Conservation (phyloP, 2,113 vertebrate species). For the Jaculus jaculus region DNA sequence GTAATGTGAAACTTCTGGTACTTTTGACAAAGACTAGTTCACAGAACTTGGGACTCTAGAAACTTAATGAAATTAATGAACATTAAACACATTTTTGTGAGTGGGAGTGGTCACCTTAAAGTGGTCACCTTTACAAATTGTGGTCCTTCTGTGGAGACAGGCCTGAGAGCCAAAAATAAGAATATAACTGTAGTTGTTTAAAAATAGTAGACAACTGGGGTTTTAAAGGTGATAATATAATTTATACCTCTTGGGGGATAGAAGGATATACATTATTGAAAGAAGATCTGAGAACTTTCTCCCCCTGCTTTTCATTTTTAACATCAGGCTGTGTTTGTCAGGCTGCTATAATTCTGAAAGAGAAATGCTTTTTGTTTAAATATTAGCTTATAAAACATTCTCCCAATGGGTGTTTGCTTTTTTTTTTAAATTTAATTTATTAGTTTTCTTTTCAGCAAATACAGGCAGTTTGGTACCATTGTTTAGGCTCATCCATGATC, state of each 20-base stretch:
- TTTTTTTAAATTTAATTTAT: too few species aligned
- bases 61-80: neutral
- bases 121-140: neutral
- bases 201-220: neutral
- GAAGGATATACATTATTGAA: too few species aligned
- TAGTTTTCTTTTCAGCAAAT: too few species aligned
- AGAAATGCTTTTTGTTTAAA: slow-evolving; percentile 13
- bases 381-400: slow-evolving; percentile 10
- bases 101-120: neutral
- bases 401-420: neutral
- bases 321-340: neutral
- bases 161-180: neutral
- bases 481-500: too few species aligned
- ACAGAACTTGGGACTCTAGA: neutral
- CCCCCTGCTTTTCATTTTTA: too few species aligned
- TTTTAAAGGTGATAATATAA: slow-evolving; percentile 42
- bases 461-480: too few species aligned
- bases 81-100: neutral
- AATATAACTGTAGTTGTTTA: neutral
- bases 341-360: neutral
- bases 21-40: neutral
- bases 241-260: slow-evolving; percentile 6
- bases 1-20: neutral
- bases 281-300: neutral
- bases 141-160: neutral